Evolutionary conservation across 2,113 vertebrate genomes (phyloP), one percentile per base, ranked within the genome.

Genomic region (Vidua chalybeata): DNA sequence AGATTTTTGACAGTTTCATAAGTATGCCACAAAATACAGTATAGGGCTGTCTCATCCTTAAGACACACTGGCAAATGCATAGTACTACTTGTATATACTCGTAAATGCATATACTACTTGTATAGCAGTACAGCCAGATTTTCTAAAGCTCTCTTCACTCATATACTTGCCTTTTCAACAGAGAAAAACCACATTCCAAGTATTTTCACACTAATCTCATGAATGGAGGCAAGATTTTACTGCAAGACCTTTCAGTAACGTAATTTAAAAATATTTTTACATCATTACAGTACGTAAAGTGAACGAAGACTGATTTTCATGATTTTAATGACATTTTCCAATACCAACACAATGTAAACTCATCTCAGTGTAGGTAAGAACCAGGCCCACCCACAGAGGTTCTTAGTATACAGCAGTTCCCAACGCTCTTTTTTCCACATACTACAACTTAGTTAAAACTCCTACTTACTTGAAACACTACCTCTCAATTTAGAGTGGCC

Each of bases 151-250:
- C 31, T 56, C n/a, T 56, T 93, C 22, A 56, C 2, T 46, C 28
- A 52, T 0, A 2, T 28, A 35, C 19, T 33, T 31, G 21, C 8
- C 55, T 64, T 68, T 66, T 4, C 0, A 2, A 66, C 4, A 37
- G 39, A 39, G 11, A 26, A 89, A 72, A 96, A 22, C 3, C 28
- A 45, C 7, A 5, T 6, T 72, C 12, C 31, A 59, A 46, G 11
- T 49, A 68, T 67, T 76, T 77, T 87, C 56, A 66, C 26, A 77
- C 7, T 27, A 7, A 58, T 41, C 23, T 72, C 43, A 46, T 13
- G 1, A 84, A 62, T 1, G 1, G 23, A 78, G 68, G 15, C 17
- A 89, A 86, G 37, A 81, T 58, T 84, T 74, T 59, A 78, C 51
- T 61, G 17, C 27, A 88, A 45, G 22, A 76, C 5, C 14, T 83